phyloP scores from a whole-genome alignment of 1,140 invertebrate species.

The Drosophila equinoxialis region DNA sequence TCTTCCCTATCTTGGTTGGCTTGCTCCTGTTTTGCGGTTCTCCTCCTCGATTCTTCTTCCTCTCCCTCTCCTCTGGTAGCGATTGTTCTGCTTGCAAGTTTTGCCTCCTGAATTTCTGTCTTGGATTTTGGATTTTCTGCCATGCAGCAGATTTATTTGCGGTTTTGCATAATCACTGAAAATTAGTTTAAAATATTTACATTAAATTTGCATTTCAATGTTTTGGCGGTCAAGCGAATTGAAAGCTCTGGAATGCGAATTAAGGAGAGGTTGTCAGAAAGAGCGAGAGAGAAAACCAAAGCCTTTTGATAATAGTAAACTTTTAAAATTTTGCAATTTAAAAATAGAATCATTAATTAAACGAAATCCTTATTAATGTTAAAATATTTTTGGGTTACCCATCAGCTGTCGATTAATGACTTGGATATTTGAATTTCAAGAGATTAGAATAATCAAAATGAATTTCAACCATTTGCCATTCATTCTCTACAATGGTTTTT shows the following conservation, averaged over 20 bases:
- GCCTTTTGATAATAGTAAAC: constrained; percentile 13
- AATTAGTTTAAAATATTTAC: constrained; percentile 81
- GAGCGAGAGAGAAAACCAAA: too few relatives aligned
- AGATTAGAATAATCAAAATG: constrained; percentile 15
- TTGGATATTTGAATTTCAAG: neutral
- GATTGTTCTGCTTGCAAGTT: constrained; percentile 26
- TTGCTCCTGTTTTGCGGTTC: constrained; percentile 52
- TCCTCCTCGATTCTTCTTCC: neutral
- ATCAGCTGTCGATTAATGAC: neutral
- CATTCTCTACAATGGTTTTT: neutral
- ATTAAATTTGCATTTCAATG: constrained; percentile 76
- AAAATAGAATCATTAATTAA: neutral
- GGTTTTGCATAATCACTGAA: constrained; percentile 79
- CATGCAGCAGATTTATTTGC: constrained; percentile 79
- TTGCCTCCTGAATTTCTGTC: constrained; percentile 23
- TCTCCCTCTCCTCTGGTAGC: constrained; percentile 23
- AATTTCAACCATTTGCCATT: constrained; percentile 2
- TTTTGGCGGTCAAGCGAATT: constrained; percentile 39
- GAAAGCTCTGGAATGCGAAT: neutral
- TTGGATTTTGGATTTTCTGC: constrained; percentile 45
- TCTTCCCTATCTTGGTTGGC: constrained; percentile 25
- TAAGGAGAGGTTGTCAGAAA: too few relatives aligned
- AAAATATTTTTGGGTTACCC: neutral
- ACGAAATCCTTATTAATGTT: neutral
- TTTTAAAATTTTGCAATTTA: neutral